Evolutionary conservation across 1,140 invertebrate species (phyloP).

Genomic region (Araneus ventricosus): DNA sequence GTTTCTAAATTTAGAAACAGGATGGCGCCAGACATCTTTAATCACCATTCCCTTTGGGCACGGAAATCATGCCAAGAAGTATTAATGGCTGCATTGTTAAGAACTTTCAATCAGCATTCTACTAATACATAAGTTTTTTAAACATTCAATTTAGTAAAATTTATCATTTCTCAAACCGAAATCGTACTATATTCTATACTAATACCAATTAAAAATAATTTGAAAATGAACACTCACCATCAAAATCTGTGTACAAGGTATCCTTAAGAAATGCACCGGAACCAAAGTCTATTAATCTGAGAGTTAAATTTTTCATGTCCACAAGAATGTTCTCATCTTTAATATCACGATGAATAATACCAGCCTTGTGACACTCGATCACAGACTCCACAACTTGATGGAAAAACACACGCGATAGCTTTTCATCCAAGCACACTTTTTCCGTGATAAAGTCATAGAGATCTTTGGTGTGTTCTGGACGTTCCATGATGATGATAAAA

Average conservation of each 20-base stretch:
- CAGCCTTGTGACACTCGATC: constrained; percentile 82
- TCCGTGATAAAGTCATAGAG: constrained; percentile 87
- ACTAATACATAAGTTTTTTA: too few relatives aligned
- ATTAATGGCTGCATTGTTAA: constrained; percentile 26
- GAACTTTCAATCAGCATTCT: background rate
- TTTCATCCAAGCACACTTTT: constrained; percentile 83
- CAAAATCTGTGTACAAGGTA: constrained; percentile 85
- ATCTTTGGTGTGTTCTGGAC: too few relatives aligned
- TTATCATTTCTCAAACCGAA: background rate
- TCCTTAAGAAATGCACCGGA: constrained; percentile 85
- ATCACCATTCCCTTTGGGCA: background rate
- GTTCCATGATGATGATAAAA: too few relatives aligned
- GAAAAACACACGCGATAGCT: constrained; percentile 83
- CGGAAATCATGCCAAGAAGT: background rate
- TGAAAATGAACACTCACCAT: constrained; percentile 82
- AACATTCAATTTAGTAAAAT: background rate
- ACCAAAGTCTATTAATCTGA: constrained; percentile 86
- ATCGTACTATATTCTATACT: too few relatives aligned
- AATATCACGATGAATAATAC: constrained; percentile 85
- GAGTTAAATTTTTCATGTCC: constrained; percentile 82
- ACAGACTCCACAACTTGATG: constrained; percentile 82
- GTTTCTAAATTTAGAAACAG: background rate
- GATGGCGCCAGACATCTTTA: constrained; percentile 49
- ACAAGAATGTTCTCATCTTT: constrained; percentile 88
- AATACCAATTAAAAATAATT: background rate